Evolutionary conservation across 2,797 vertebrate genomes (phyloP).

Genomic region (Valencia hispanica): DNA sequence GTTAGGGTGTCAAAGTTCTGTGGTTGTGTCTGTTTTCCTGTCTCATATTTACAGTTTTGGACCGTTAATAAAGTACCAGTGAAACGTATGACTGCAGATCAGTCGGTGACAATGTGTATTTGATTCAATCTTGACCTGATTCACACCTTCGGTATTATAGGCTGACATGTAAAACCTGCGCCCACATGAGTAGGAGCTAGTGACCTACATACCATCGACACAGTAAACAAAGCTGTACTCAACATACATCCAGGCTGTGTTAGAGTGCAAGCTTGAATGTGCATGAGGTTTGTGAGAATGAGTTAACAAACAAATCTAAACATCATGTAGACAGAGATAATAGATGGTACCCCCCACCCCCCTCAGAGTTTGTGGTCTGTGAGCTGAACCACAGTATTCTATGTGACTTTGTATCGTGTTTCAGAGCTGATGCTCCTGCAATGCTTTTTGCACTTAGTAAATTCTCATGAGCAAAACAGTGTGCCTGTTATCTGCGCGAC

Average conservation of each 20-base stretch:
- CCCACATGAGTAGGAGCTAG: constrained; percentile 17
- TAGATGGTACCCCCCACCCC: constrained; percentile 44
- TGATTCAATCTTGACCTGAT: constrained; percentile 12
- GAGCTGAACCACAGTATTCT: constrained; percentile 37
- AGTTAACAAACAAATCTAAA: constrained; percentile 66
- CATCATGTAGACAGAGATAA: constrained; percentile 60
- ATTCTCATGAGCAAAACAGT: constrained; percentile 28
- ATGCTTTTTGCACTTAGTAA: constrained; percentile 40
- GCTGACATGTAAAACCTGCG: constrained; percentile 24
- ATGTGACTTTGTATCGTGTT: constrained; percentile 34
- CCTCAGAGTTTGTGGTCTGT: constrained; percentile 50
- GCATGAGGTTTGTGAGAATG: constrained; percentile 46
- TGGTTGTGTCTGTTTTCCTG: constrained; percentile 45
- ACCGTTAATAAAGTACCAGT: constrained; percentile 17
- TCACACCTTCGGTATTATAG: constrained; percentile 18
- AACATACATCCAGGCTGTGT: not conserved
- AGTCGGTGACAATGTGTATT: not conserved
- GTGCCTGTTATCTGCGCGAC: constrained; percentile 17
- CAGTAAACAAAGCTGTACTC: not conserved
- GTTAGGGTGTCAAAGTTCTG: constrained; percentile 44
- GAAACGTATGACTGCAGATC: not conserved
- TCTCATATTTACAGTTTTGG: constrained; percentile 43
- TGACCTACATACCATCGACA: constrained; percentile 32
- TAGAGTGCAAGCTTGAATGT: not conserved
- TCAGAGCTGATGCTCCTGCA: constrained; percentile 21